Evolutionary conservation across 2,888 invertebrate genomes (phyloP), one percentile per base, ranked within the genome.

Genomic region (Rhyacophila evoluta): DNA sequence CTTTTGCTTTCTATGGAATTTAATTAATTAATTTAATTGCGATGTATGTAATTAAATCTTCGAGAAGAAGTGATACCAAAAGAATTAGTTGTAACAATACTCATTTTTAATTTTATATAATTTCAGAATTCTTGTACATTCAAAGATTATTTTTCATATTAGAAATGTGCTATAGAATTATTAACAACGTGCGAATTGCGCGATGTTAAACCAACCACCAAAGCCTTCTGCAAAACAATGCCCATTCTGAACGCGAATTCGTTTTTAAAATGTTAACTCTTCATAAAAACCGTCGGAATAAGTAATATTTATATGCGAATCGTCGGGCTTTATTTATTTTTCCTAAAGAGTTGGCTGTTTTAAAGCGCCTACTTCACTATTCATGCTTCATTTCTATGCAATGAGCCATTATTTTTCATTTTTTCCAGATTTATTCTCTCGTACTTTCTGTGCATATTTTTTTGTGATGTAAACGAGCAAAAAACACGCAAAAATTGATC

Each of bases 321-420:
- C 55, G 55, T 55, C 19, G 55, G 19, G 28, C 38, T 74, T 78
- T 74, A 28, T 71, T 76, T 76, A 71, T 71, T 76, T 27, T 29
- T 69, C 68, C 15, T 15, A 19, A 55, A 55, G 38, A 27, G 33
- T 29, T 10, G 29, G 36, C 27, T 55, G 12, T 12, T 25, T 10
- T 12, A 27, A 71, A 41, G 74, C 37, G 33, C 71, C 79, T 69
- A 72, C 81, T 81, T 69, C 55, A 77, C 77, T 81, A 81, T 81
- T 79, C 81, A 79, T 81, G 79, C 79, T 72, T 72, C 81, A 81
- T 81, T 73, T 81, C 68, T 79, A 81, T 81, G 81, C 81, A 81
- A 77, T 81, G 74, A 75, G 69, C 79, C 75, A 81, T 77, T 79
- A 79, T 81, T 79, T 81, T 75, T 79, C 79, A 72, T 72, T 77